These are phyloP conservation scores for Casuarius casuarius DNA, from an alignment of 2,113 vertebrate species.

Conservation along the genomic window DNA sequence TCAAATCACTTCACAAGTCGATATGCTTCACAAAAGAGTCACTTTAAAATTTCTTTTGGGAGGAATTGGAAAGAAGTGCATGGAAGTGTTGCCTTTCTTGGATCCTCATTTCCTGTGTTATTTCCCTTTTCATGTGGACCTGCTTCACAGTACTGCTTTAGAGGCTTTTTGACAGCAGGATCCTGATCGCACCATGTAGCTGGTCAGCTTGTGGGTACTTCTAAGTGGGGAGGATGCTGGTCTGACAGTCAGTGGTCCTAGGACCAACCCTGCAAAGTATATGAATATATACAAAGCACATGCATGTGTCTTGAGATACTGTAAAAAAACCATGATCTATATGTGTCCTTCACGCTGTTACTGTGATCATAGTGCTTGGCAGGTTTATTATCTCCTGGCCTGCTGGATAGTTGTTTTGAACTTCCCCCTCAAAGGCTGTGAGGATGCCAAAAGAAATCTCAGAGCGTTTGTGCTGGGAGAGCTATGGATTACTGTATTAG, in stretches of 20 bases:
- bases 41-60: neutral
- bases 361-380: neutral
- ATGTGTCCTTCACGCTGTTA: neutral
- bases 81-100: neutral
- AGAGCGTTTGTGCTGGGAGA: neutral
- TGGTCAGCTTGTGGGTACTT: neutral
- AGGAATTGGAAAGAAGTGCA: neutral
- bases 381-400: neutral
- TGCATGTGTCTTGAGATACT: neutral
- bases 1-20: neutral
- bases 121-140: neutral
- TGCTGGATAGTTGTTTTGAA: neutral
- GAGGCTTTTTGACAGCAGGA: neutral
- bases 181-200: neutral
- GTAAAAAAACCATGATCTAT: neutral
- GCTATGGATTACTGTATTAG: neutral
- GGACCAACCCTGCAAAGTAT: neutral
- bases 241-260: neutral
- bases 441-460: neutral
- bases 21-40: rapidly evolving
- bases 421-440: neutral
- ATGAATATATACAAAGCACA: neutral
- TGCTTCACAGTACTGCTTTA: neutral
- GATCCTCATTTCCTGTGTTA: neutral
- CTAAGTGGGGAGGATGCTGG: neutral